Evolutionary conservation across 2,797 vertebrate species (phyloP).

Genomic region (Petrocephalus sullivani): DNA sequence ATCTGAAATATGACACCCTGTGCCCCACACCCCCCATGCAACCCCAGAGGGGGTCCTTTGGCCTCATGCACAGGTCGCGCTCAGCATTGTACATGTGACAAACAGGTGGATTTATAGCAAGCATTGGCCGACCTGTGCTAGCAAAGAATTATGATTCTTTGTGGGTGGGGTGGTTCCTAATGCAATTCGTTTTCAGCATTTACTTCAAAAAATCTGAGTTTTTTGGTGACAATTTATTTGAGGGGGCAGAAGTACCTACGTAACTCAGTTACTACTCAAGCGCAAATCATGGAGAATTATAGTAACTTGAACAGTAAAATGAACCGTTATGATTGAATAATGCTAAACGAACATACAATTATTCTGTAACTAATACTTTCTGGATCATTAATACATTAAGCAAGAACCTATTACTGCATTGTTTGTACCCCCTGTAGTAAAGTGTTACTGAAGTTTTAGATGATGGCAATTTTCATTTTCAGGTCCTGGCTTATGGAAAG

Average conservation of each 20-base stretch:
- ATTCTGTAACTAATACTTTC: background rate
- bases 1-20: conserved; percentile 43
- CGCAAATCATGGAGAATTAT: background rate
- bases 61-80: background rate
- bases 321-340: background rate
- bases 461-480: background rate
- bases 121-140: background rate
- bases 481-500: background rate
- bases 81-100: background rate
- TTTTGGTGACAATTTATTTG: background rate
- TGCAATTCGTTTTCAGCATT: background rate
- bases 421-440: background rate
- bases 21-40: conserved; percentile 28
- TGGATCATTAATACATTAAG: background rate
- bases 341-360: background rate
- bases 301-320: background rate
- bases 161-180: background rate
- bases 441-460: background rate
- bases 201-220: background rate
- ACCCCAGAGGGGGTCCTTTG: background rate
- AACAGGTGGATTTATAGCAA: background rate
- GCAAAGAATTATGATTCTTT: background rate
- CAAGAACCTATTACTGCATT: background rate
- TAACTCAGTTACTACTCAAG: background rate
- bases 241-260: background rate